Base-by-base conservation (phyloP, 2,888 invertebrate species). In the Dynastes grantii region DNA sequence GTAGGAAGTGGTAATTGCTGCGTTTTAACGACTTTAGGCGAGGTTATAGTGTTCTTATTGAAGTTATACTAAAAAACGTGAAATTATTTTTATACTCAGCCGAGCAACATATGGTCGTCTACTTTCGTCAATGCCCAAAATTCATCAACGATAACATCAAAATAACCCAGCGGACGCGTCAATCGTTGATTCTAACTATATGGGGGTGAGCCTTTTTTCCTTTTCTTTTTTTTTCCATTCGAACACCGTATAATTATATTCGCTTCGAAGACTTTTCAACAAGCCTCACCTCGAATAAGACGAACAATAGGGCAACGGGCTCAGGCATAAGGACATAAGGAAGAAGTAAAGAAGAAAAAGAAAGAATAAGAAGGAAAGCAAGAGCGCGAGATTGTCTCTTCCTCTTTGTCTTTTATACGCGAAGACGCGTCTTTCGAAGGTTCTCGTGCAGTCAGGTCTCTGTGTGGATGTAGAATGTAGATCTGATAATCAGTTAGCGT, bases 231-330 rank as follows among this genome's bases (percentile, higher is more conserved):
- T 40, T 45, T 45, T 45, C 8, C 8, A 11, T 45, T 8, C 51
- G 8, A 58, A 58, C 58, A 73, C 58, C 73, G 58, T 77, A 67
- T 73, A 78, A 73, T 73, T 67, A 78, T 65, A 67, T 75, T 78
- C 63, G 73, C 40, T 58, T 40, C 65, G 76, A 32, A 51, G n/a
- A 49, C 53, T 76, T 51, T 45, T 53, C 51, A 75, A 75, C 61
- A 27, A 65, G 61, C 63, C 27, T 65, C 45, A 51, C 11, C 16
- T 32, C 49, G 45, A 32, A 16, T 37, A 32, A 3, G 53, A 32
- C 73, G 73, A 40, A 73, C 73, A 55, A 73, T 58, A 53, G 73
- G 16, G 58, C 22, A 58, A 22, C 9, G 22, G 8, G 16, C 55
- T 5, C 22, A 6, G 45, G 45, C 11, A 45, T 45, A 45, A 45